Conservation (phyloP, 2,888 invertebrate species). For the Acanthosoma haemorrhoidale region DNA sequence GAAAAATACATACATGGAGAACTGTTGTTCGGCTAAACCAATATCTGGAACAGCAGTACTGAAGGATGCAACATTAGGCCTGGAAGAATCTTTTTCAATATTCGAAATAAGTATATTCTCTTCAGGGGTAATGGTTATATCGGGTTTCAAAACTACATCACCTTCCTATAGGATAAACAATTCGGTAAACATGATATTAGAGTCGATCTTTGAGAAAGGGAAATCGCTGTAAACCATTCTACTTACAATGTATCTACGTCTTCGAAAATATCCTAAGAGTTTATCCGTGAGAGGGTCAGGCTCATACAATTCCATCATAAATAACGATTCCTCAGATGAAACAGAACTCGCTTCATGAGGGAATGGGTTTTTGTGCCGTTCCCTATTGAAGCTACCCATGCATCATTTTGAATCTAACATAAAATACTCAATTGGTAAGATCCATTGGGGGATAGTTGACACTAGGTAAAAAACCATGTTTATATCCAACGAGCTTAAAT, state of each 20-base stretch:
- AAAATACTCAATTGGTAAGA: not conserved
- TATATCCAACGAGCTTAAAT: not conserved
- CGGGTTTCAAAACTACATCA: conserved; percentile 56
- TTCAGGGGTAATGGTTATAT: conserved; percentile 58
- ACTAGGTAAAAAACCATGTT: conserved; percentile 15
- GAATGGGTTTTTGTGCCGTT: conserved; percentile 5
- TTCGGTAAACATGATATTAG: conserved; percentile 24
- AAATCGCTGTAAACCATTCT: not conserved
- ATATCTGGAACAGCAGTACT: conserved; percentile 72
- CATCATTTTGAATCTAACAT: not conserved
- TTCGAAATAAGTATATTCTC: conserved; percentile 65
- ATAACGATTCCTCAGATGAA: conserved; percentile 18
- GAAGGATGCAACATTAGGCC: conserved; percentile 69
- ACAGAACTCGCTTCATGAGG: conserved; percentile 29
- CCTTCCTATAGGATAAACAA: conserved; percentile 51
- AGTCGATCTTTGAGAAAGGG: not conserved
- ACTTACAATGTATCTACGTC: conserved; percentile 61
- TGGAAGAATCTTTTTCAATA: conserved; percentile 65
- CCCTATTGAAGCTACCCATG: conserved; percentile 16
- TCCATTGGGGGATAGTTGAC: not conserved
- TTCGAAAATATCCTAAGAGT: conserved; percentile 62
- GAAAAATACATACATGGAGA: conserved; percentile 54
- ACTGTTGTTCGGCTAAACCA: conserved; percentile 66
- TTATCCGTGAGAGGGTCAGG: conserved; percentile 32
- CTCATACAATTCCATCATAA: conserved; percentile 34